phyloP scores from a whole-genome alignment of 2,888 invertebrate species.

The Sceliomorpha sp. region DNA sequence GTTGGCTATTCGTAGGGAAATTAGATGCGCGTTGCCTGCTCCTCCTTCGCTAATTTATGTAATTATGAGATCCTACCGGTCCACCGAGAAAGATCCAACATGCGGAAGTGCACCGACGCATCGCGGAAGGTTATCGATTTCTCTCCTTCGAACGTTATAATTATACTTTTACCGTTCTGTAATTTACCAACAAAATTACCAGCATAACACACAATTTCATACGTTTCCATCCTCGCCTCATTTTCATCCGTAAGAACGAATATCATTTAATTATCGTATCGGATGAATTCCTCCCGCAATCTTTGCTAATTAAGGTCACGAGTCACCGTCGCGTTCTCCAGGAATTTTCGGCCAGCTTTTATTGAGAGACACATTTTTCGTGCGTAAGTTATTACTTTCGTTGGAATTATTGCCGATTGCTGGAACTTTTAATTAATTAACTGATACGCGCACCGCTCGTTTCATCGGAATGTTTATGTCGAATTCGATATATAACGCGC shows the following conservation, averaged over 20 bases:
- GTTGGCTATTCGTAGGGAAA: constrained; percentile 73
- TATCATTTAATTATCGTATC: background rate
- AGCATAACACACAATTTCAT: background rate
- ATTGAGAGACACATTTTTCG: background rate
- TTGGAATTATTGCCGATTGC: constrained; percentile 1
- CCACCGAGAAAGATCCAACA: constrained; percentile 50
- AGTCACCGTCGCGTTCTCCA: too few species aligned
- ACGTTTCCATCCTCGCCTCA: too few species aligned
- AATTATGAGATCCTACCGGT: constrained; percentile 65
- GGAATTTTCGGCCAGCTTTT: background rate
- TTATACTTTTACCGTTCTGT: constrained; percentile 8
- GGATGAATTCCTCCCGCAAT: too few species aligned
- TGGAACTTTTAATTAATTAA: constrained; percentile 17
- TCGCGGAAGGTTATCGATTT: constrained; percentile 11
- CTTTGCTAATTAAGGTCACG: too few species aligned
- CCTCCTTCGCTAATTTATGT: constrained; percentile 67
- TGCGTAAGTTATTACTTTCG: constrained; percentile 7
- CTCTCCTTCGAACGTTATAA: constrained; percentile 3
- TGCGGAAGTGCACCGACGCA: constrained; percentile 16
- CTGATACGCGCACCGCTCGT: constrained; percentile 12
- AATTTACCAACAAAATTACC: constrained; percentile 2
- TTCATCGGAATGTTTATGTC: constrained; percentile 5
- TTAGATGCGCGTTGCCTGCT: constrained; percentile 69
- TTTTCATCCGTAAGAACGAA: background rate
- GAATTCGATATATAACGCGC: background rate